Evolutionary conservation across 2,113 vertebrate genomes (phyloP).

Genomic region (Epinephelus moara): DNA sequence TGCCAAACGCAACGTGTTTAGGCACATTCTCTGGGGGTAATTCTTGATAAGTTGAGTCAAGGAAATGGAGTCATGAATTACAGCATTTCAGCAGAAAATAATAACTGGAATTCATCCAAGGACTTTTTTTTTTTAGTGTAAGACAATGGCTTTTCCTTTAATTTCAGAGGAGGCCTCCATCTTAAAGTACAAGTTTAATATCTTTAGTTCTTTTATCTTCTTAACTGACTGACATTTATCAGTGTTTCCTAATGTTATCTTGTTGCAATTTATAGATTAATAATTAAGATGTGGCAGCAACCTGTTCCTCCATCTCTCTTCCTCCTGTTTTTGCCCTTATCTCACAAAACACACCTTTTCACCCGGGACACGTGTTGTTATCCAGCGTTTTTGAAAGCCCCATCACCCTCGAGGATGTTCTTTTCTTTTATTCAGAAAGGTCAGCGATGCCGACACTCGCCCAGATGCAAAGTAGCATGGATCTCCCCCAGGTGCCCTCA

Average conservation of each 20-base stretch:
- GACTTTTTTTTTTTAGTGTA: background rate
- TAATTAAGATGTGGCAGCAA: background rate
- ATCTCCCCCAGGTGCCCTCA: constrained; percentile 56
- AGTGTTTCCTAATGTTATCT: background rate
- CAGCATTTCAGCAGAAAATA: background rate
- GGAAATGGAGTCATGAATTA: background rate
- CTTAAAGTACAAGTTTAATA: background rate
- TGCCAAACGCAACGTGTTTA: constrained; percentile 48
- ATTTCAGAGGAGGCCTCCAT: background rate
- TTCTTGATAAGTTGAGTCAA: background rate
- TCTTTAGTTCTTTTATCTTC: background rate
- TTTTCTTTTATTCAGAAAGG: constrained; percentile 54
- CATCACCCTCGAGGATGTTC: constrained; percentile 34
- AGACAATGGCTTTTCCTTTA: background rate
- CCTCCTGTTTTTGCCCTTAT: background rate
- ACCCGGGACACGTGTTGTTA: constrained; percentile 11
- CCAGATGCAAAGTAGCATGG: constrained; percentile 39
- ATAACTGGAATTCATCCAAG: background rate
- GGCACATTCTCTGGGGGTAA: constrained; percentile 21
- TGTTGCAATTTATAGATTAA: background rate
- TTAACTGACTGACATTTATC: too few relatives aligned
- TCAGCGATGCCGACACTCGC: constrained; percentile 37
- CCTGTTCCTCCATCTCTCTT: background rate
- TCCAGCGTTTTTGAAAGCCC: background rate
- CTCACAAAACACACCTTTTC: constrained; percentile 30